phyloP scores from a whole-genome alignment of 2,113 vertebrate genomes.

The Aspidoscelis tigris region DNA sequence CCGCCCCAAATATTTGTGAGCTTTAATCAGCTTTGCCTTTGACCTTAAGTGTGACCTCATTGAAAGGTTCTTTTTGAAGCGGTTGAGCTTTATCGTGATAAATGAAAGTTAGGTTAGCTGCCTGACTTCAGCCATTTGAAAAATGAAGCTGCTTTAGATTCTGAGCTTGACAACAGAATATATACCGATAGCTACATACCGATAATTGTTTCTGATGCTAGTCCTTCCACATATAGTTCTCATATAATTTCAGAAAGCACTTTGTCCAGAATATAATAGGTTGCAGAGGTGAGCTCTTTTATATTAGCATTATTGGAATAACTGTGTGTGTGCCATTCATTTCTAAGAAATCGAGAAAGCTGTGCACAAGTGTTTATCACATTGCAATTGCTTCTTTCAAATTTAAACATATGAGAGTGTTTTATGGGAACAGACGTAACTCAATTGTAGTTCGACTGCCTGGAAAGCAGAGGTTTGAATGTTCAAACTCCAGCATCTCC shows the following conservation, averaged over 20 bases:
- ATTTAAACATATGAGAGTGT: too few relatives aligned
- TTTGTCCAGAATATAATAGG: not conserved
- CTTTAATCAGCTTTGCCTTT: constrained; percentile 53
- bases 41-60: constrained; percentile 42
- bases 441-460: too few relatives aligned
- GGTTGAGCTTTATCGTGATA: constrained; percentile 45
- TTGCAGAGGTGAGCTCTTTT: not conserved
- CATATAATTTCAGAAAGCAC: not conserved
- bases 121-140: not conserved
- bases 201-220: not conserved
- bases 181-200: not conserved
- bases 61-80: constrained; percentile 51
- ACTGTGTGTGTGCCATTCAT: not conserved
- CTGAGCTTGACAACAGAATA: not conserved
- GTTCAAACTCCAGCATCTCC: too few relatives aligned
- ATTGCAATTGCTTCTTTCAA: not conserved
- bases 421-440: too few relatives aligned
- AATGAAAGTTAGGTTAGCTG: constrained; percentile 42
- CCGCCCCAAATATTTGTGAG: constrained; percentile 27
- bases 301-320: not conserved
- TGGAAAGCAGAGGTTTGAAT: too few relatives aligned
- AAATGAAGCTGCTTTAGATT: not conserved
- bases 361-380: not conserved
- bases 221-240: too few relatives aligned
- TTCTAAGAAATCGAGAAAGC: not conserved